Evolutionary conservation across 1,140 invertebrate genomes (phyloP), one percentile per base, ranked within the genome.

Genomic region (Tenebrio molitor): DNA sequence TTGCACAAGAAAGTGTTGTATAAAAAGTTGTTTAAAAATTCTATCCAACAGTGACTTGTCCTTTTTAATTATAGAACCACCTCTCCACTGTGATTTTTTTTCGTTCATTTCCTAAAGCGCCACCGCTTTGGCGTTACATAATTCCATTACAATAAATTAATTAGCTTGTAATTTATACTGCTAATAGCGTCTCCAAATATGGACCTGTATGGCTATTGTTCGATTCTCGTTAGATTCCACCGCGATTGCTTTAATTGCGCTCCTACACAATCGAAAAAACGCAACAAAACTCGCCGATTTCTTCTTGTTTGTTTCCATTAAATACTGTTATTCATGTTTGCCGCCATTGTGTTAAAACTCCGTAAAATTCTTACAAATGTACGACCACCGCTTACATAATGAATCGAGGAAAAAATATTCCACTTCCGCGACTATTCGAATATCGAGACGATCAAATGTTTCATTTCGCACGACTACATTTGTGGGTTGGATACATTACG

Each of bases 301-400:
- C 12, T 50, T 50, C 21, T 21, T 50, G 44, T 50, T 50, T 50
- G 44, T 50, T 50, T 50, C 44, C 21, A 50, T 50, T 50, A 50
- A 50, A 23, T 10, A 29, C 25, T 3, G 25, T 29, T 29, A 29
- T 29, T 29, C 8, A 29, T 29, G 25, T 50, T 0, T 15, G 41
- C 41, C 15, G 44, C 44, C 19, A 50, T 50, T 50, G 44, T 50
- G 44, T 50, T 50, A 50, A 50, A 50, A 50, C 44, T 50, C 16
- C 16, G 44, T 50, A 50, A 50, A 50, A 29, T 29, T 29, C 25
- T 3, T 29, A 29, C 25, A 29, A 29, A 29, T 29, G 25, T 3
- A 29, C 25, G 25, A 29, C 8, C 44, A 21, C 44, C 44, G 21
- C 44, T 50, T 50, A 50, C 44, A 21, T 50, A 50, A 50, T 50